These are phyloP conservation scores for Drosophila buzzatii DNA, from an alignment of 2,888 invertebrate genomes.

Conservation along the genomic window DNA sequence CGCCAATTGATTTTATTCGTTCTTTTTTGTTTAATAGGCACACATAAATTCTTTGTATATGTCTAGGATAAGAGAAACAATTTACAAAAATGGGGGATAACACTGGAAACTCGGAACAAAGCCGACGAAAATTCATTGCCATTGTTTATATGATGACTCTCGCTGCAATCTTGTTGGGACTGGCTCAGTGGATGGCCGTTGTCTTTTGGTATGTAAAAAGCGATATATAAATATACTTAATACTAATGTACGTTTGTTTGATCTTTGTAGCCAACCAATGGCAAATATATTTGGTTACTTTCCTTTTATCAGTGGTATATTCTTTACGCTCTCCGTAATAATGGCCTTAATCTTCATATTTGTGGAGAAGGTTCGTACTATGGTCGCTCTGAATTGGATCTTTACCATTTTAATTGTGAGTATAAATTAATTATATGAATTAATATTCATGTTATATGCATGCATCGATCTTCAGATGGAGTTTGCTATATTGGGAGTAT, in stretches of 20 bases:
- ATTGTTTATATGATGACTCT: slow-evolving; percentile 59
- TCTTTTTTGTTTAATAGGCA: background rate
- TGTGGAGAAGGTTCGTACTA: slow-evolving; percentile 61
- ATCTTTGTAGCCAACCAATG: no score
- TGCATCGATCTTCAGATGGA: slow-evolving; percentile 59
- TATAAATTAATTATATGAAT: slow-evolving; percentile 1
- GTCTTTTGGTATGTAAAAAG: slow-evolving; percentile 49
- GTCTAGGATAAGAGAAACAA: background rate
- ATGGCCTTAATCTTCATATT: slow-evolving; percentile 65
- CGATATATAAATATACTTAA: background rate
- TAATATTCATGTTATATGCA: no score
- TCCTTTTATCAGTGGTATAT: slow-evolving; percentile 50
- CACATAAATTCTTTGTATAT: slow-evolving; percentile 28
- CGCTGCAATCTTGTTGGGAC: slow-evolving; percentile 51
- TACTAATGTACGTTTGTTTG: background rate
- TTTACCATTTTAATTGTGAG: slow-evolving; percentile 68
- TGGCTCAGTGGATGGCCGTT: slow-evolving; percentile 64
- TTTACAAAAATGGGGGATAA: slow-evolving; percentile 26
- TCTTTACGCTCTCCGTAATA: slow-evolving; percentile 56
- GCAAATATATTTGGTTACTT: no score
- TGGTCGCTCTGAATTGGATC: slow-evolving; percentile 58
- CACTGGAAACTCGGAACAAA: slow-evolving; percentile 46
- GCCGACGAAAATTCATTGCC: slow-evolving; percentile 65
- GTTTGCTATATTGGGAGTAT: slow-evolving; percentile 57
- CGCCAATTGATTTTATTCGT: background rate